These are phyloP conservation scores for Phymastichus coffea DNA, from an alignment of 1,140 invertebrate species.

Conservation along the genomic window DNA sequence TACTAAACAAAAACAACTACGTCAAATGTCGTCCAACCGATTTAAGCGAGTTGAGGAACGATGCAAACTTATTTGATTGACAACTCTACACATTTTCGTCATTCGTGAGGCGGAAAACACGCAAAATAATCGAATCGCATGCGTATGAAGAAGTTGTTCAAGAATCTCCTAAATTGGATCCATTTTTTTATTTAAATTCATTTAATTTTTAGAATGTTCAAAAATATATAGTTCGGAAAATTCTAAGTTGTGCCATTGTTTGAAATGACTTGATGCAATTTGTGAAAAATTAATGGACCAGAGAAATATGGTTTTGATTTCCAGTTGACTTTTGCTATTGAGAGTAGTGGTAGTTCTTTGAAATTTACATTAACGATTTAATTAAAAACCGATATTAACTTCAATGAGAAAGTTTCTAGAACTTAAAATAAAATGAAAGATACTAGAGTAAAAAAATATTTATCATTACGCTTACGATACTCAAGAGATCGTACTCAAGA, in stretches of 20 bases:
- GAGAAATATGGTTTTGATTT: neutral
- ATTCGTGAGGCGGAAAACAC: slow-evolving; percentile 1
- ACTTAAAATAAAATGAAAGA: slow-evolving; percentile 3
- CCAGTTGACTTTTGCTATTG: slow-evolving; percentile 8
- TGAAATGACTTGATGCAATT: neutral
- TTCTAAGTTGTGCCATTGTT: neutral
- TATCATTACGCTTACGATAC: slow-evolving; percentile 7
- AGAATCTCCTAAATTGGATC: neutral
- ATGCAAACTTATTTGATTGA: neutral
- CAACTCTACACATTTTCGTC: neutral
- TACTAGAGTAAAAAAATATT: too few species aligned
- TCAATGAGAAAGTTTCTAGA: neutral
- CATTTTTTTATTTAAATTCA: neutral
- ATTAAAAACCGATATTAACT: neutral
- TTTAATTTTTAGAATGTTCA: slow-evolving; percentile 2
- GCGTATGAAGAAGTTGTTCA: neutral
- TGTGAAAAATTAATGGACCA: neutral
- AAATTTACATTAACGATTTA: slow-evolving; percentile 6
- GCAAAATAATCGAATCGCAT: slow-evolving; percentile 6
- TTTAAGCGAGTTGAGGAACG: neutral
- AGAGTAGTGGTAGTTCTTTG: neutral
- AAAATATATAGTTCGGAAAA: neutral
- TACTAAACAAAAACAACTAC: neutral
- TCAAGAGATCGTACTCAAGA: too few species aligned
- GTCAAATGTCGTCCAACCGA: neutral